Base-by-base conservation (phyloP, 2,113 vertebrate species). In the Tiliqua scincoides region DNA sequence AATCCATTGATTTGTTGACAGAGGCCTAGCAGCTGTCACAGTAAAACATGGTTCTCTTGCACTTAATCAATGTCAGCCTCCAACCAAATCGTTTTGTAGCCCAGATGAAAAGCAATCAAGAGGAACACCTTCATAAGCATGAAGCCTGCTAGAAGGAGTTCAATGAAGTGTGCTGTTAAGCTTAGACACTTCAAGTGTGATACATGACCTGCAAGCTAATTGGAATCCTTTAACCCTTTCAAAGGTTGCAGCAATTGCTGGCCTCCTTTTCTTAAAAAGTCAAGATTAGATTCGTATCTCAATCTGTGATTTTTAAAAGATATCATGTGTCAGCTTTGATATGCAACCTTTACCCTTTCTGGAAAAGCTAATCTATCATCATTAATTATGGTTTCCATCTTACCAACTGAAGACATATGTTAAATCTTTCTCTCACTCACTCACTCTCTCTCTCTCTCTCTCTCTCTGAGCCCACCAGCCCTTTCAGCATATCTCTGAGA, bases 41-140 rank as follows among this genome's bases (percentile, higher is more conserved):
- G 91, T 96, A 96, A 96, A 97, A 96, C 92, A 95, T 0, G 11
- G 87, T 94, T 96, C 93, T 93, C 90, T 93, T 94, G 90, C 89
- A 95, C 93, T 96, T 96, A 96, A 97, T 97, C 96, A 97, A 85
- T 96, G 96, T 95, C 95, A 95, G 92, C 87, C 92, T 94, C 92
- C 94, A 96, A 94, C 92, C 91, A 95, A 96, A 94, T 96, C 52
- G 14, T 90, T 95, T 90, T 80, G 71, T 90, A 94, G 93, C 87
- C 90, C 85, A 95, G 93, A 95, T 94, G 94, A 96, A 95, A 97
- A 95, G 91, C 92, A 96, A 95, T 96, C 96, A 96, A 94, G 95
- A 93, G 90, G 92, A 97, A 96, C 93, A 94, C 93, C 93, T 94
- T 95, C 94, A 96, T 96, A 96, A 96, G 94, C 95, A 94, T 96